phyloP scores from a whole-genome alignment of 2,888 invertebrate genomes.

The Euspilapteryx auroguttella region DNA sequence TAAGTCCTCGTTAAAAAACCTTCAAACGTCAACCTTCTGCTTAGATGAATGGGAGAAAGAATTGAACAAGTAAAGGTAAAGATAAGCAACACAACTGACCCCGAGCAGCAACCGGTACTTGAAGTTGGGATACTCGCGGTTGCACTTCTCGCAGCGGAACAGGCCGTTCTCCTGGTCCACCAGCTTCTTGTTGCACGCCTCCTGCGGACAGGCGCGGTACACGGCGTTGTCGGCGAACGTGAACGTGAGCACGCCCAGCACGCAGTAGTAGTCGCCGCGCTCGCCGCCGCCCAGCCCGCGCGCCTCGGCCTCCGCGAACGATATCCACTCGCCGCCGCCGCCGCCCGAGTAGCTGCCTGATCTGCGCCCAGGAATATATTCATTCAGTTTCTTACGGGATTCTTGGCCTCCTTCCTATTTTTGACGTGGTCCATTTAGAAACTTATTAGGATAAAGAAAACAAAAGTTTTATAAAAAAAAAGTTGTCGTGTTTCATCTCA shows the following conservation, averaged over 20 bases:
- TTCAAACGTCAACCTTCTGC: too few species aligned
- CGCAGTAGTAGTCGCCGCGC: constrained; percentile 79
- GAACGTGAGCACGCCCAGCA: constrained; percentile 77
- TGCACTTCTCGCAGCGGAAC: constrained; percentile 95
- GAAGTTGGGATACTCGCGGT: constrained; percentile 78
- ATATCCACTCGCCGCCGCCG: constrained; percentile 69
- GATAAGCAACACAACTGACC: constrained; percentile 58
- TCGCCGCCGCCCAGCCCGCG: constrained; percentile 73
- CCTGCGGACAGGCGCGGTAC: constrained; percentile 89
- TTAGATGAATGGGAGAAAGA: too few species aligned
- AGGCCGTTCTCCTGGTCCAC: constrained; percentile 85
- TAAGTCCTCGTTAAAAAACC: too few species aligned
- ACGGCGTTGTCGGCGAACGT: constrained; percentile 81
- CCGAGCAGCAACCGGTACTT: constrained; percentile 82
- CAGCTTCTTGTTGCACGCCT: constrained; percentile 94
- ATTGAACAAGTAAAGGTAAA: too few species aligned
- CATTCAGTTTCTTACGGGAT: too few species aligned
- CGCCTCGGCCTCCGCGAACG: constrained; percentile 73
- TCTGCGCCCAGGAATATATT: too few species aligned
- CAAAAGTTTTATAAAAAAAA: too few species aligned
- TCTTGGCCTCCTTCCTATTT: too few species aligned
- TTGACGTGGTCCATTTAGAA: too few species aligned
- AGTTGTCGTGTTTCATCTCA: too few species aligned
- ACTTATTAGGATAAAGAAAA: too few species aligned
- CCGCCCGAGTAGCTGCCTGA: constrained; percentile 44